Evolutionary conservation across 2,797 vertebrate genomes (phyloP).

Genomic region (Gila robusta): DNA sequence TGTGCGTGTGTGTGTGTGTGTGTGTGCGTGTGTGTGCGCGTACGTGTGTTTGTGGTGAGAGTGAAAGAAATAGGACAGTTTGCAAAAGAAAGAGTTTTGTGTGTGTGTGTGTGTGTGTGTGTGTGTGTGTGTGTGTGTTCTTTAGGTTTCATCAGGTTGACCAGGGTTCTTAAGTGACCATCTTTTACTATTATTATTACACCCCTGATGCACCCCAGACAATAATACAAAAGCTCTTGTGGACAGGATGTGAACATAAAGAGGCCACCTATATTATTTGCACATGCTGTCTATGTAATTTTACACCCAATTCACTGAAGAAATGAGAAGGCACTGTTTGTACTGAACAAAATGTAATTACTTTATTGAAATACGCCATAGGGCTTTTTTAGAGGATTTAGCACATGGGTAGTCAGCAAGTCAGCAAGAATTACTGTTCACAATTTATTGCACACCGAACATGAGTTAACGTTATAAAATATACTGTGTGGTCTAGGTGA

Average conservation of each 20-base stretch:
- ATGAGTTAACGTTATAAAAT: background rate
- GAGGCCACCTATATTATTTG: background rate
- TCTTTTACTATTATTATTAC: constrained; percentile 15
- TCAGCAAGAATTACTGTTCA: background rate
- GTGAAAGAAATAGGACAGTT: constrained; percentile 17
- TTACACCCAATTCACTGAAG: background rate
- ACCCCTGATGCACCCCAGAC: background rate
- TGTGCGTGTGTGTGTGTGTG: background rate
- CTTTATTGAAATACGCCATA: background rate
- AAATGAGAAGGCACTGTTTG: background rate
- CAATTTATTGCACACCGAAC: background rate
- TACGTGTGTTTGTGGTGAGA: background rate
- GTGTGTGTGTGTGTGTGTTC: background rate
- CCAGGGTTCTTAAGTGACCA: background rate
- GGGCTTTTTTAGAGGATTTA: background rate
- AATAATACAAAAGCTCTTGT: constrained; percentile 10
- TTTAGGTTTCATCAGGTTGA: background rate
- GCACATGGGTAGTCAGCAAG: background rate
- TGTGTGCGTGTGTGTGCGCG: background rate
- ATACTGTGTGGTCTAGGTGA: background rate
- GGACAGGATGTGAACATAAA: background rate
- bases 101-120: background rate
- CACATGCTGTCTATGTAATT: background rate
- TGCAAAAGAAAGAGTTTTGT: constrained; percentile 1
- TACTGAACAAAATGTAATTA: background rate